Conservation (phyloP, 2,113 vertebrate species). For the Lophius piscatorius region DNA sequence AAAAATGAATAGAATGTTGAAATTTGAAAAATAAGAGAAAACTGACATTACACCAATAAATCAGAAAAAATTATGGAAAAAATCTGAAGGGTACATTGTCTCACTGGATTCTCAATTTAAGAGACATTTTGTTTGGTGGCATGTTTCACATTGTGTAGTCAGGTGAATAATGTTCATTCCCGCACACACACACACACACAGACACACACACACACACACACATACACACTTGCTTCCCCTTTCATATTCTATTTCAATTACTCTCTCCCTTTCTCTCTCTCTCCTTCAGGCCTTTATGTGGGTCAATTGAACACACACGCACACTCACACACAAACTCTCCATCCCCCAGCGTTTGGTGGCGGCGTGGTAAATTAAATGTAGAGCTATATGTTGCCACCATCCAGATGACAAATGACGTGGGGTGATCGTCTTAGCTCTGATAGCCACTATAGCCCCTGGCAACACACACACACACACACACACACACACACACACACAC, state of each 20-base stretch:
- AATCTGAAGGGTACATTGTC: background rate
- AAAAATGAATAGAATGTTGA: too few relatives aligned
- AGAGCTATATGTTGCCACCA: constrained; percentile 78
- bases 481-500: constrained; percentile 58
- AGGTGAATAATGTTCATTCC: constrained; percentile 21
- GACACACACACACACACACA: constrained; percentile 14
- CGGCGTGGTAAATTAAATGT: constrained; percentile 79
- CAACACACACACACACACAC: constrained; percentile 53
- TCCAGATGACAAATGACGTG: constrained; percentile 81
- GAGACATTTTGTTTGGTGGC: constrained; percentile 24
- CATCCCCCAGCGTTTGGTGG: constrained; percentile 48
- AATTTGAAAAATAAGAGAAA: too few relatives aligned
- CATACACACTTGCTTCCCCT: constrained; percentile 21
- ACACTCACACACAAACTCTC: constrained; percentile 7
- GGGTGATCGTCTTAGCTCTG: constrained; percentile 78
- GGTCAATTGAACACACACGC: constrained; percentile 70
- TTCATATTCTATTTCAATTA: constrained; percentile 57
- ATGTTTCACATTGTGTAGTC: constrained; percentile 34
- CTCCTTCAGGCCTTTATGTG: constrained; percentile 71
- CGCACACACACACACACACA: constrained; percentile 14
- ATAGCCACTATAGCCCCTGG: constrained; percentile 65
- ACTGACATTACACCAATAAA: too few relatives aligned
- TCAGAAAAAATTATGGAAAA: background rate
- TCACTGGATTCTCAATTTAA: constrained; percentile 7
- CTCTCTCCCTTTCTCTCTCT: constrained; percentile 53